Base-by-base conservation (phyloP, 1,140 invertebrate species). In the Oedothorax gibbosus region DNA sequence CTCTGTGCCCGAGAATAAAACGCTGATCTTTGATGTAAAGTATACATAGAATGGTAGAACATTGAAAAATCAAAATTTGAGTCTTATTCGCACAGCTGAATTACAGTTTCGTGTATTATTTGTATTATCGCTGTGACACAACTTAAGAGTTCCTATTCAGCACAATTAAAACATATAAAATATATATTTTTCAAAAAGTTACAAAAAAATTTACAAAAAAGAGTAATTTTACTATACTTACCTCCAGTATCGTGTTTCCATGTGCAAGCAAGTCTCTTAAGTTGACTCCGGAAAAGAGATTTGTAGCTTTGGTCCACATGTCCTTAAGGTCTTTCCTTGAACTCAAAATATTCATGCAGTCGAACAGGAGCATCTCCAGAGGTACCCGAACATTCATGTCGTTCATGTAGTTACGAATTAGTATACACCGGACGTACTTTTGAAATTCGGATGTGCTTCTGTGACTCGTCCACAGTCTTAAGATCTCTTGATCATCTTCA, bases 331-430 rank as follows among this genome's bases (percentile, higher is more conserved):
- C 35, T 57, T 75, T 0, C 14, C 56, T 66, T 3, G 57, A n/a
- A n/a, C 14, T 49, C 12, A 82, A 20, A 14, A 68, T 68, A 54
- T 84, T 84, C 50, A 68, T 62, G 15, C 71, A 84, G 20, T 84
- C 81, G 6, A 84, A 68, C 6, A 75, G 53, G 12, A 76, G 14
- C 71, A 84, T 84, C 12, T 84, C 81, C 53, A 84, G 15, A 20
- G 81, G 66, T 10, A 53, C 71, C 14, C 81, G 20, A 15, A 73
- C 35, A 11, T 65, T 64, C n/a, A 12, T 56, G 35, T 84, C 81
- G 49, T 35, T 75, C 51, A 51, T 10, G 14, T 49, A 84, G 2
- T 60, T 54, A 35, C 68, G 62, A 18, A 18, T 6, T 72, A 84
- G 66, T 9, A 84, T 20, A 12, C 15, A 66, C 14, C 50, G 60